Evolutionary conservation across 2,113 vertebrate species (phyloP), one percentile per base, ranked within the genome.

Genomic region (Procapra przewalskii): DNA sequence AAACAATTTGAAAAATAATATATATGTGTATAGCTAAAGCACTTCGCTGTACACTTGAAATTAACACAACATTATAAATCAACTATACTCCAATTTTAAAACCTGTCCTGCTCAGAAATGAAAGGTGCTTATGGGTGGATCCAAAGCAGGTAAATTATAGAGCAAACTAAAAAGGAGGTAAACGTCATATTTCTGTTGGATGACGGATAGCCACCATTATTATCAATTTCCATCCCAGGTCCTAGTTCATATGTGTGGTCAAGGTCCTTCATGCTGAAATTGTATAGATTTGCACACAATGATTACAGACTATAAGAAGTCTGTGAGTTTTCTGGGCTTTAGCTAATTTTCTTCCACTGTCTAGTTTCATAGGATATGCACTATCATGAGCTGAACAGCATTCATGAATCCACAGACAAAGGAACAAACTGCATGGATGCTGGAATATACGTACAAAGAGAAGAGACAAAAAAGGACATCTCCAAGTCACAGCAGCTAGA

Each of bases 161-260:
- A 83, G 10, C 40, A 95, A 97, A 97, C 97, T 54, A 92, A 97
- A 98, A 98, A 79, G 1, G 54, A 96, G 64, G 43, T 92, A 95
- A 97, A 96, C 77, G 91, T 92, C 55, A 16, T 36, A 3, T 92
- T 94, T 84, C 40, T 60, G 40, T 81, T 60, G 55, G 95, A 80
- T 93, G 98, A 92, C 15, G 8, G 92, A 84, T 16, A 92, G 52
- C 48, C 59, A 57, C 16, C 14, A 40, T 75, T 64, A 77, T 95
- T 95, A 97, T 95, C 54, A 95, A 88, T 79, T 93, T 95, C 94
- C 79, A 93, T 91, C 75, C 4, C 57, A 60, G 43, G 90, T 92
- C 86, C 4, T 59, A 60, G 36, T 88, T 96, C 88, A 0, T 33
- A 12, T 67, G 88, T 91, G 86, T 96, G 83, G 83, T 81, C 97